phyloP scores from a whole-genome alignment of 2,888 invertebrate genomes.

The Ceratothoa steindachneri region DNA sequence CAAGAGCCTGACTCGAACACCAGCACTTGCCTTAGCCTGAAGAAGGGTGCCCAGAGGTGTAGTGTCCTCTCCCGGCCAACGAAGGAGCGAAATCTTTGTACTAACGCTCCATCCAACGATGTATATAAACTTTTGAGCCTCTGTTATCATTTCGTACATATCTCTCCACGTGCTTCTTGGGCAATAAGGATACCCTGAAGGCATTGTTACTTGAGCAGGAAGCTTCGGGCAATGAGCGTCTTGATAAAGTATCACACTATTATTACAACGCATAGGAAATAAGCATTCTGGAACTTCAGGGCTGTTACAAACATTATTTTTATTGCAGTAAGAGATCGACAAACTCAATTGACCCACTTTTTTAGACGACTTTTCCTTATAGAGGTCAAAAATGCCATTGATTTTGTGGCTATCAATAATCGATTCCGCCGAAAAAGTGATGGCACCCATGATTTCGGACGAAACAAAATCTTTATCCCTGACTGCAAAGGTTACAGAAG shows the following conservation, averaged over 20 bases:
- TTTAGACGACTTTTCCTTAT: slow-evolving; percentile 33
- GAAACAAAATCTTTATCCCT: slow-evolving; percentile 47
- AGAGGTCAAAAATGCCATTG: slow-evolving; percentile 30
- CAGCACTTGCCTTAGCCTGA: slow-evolving; percentile 39
- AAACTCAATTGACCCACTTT: slow-evolving; percentile 37
- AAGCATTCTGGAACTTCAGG: slow-evolving; percentile 40
- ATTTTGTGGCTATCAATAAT: slow-evolving; percentile 24
- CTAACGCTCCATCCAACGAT: slow-evolving; percentile 48
- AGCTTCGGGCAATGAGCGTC: slow-evolving; percentile 44
- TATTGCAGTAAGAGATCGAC: slow-evolving; percentile 37
- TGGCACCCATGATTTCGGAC: slow-evolving; percentile 44
- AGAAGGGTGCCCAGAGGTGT: slow-evolving; percentile 43
- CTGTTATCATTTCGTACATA: slow-evolving; percentile 34
- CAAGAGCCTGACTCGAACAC: slow-evolving; percentile 40
- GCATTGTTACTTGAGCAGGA: slow-evolving; percentile 21
- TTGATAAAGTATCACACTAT: slow-evolving; percentile 44
- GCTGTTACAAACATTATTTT: slow-evolving; percentile 26
- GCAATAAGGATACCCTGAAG: slow-evolving; percentile 23
- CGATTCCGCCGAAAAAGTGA: slow-evolving; percentile 32
- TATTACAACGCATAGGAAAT: slow-evolving; percentile 34
- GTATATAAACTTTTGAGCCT: slow-evolving; percentile 45
- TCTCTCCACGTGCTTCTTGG: slow-evolving; percentile 41
- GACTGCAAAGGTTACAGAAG: slow-evolving; percentile 44
- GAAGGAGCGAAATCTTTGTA: slow-evolving; percentile 37
- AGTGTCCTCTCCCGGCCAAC: slow-evolving; percentile 36